Evolutionary conservation across 2,888 invertebrate genomes (phyloP).

Genomic region (Alsophila aescularia): DNA sequence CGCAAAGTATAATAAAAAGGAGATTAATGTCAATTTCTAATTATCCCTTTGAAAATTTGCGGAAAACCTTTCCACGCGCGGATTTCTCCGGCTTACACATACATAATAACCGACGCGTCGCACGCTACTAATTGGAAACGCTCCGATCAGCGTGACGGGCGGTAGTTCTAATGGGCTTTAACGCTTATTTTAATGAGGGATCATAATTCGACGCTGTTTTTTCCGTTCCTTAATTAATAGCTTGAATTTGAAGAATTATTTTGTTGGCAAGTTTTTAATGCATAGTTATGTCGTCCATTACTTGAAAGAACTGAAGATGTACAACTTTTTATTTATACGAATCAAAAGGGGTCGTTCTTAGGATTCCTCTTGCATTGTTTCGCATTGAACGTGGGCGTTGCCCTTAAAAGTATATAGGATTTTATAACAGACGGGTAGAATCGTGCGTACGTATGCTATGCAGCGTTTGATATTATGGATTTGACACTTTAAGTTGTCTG

Average conservation of each 20-base stretch:
- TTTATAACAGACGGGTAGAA: too few species aligned
- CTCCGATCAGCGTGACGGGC: conserved; percentile 12
- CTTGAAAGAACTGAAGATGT: too few species aligned
- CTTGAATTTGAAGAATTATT: background rate
- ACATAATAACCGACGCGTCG: conserved; percentile 3
- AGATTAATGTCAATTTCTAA: background rate
- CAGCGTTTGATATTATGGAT: too few species aligned
- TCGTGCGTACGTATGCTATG: too few species aligned
- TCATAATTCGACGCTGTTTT: conserved; percentile 20
- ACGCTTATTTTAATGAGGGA: conserved; percentile 24
- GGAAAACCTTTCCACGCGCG: background rate
- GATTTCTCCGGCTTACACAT: conserved; percentile 2
- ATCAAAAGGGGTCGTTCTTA: too few species aligned
- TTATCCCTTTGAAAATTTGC: background rate
- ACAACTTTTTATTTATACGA: too few species aligned
- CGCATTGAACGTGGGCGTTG: too few species aligned
- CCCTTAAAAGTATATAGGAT: too few species aligned
- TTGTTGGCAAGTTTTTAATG: background rate
- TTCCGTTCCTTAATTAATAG: conserved; percentile 14
- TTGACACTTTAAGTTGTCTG: too few species aligned
- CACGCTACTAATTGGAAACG: conserved; percentile 23
- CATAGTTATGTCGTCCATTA: background rate
- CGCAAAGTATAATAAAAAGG: background rate
- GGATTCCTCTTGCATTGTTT: too few species aligned
- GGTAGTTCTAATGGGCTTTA: conserved; percentile 10